Conservation (phyloP, 2,888 invertebrate species). For the Zaprionus lineosus region DNA sequence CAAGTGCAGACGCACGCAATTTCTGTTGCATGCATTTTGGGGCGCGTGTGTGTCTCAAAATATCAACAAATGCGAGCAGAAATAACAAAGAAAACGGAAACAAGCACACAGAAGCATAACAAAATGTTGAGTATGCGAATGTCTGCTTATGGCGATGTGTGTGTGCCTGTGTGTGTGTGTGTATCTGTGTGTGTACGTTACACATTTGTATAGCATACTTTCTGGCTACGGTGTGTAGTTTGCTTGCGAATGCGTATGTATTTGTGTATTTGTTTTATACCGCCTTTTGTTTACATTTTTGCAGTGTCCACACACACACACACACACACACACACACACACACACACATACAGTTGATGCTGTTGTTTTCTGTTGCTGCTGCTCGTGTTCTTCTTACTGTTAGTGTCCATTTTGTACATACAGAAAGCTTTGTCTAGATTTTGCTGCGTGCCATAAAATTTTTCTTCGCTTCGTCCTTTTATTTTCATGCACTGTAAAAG, state of each 20-base stretch:
- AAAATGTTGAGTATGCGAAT: neutral
- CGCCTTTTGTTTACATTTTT: conserved; percentile 64
- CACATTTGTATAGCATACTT: conserved; percentile 67
- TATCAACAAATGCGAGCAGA: conserved; percentile 45
- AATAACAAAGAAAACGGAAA: conserved; percentile 39
- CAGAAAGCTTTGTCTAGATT: conserved; percentile 63
- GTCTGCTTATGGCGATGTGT: no score
- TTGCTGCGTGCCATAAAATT: conserved; percentile 46
- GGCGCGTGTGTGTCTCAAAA: conserved; percentile 25
- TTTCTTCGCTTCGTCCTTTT: no score
- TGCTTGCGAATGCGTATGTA: conserved; percentile 33
- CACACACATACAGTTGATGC: conserved; percentile 24
- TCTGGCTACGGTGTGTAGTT: conserved; percentile 49
- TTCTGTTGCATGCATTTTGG: conserved; percentile 28
- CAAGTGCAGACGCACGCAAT: conserved; percentile 4
- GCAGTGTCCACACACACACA: conserved; percentile 58
- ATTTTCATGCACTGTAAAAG: no score
- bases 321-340: conserved; percentile 24
- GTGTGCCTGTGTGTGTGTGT: neutral
- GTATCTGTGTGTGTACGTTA: conserved; percentile 15
- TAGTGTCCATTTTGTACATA: conserved; percentile 32
- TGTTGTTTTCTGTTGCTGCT: conserved; percentile 2
- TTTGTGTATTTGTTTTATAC: conserved; percentile 50
- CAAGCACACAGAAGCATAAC: conserved; percentile 34
- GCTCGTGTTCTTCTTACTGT: conserved; percentile 4